phyloP scores from a whole-genome alignment of 2,888 invertebrate genomes.

The Athetis lepigone region DNA sequence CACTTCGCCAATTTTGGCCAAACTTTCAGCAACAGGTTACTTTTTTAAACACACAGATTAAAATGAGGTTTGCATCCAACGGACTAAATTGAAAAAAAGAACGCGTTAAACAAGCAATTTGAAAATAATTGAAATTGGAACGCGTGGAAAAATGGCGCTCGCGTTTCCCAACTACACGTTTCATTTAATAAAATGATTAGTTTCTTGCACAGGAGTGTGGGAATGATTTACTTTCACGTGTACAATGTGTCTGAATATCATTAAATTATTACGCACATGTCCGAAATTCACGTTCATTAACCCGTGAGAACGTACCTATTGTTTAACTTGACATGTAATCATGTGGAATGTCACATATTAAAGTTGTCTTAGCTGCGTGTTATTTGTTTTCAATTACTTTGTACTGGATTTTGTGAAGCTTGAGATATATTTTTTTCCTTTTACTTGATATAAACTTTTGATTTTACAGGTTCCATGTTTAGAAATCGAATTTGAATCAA shows the following conservation, averaged over 20 bases:
- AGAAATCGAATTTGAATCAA: neutral
- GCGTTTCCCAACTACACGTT: slow-evolving; percentile 61
- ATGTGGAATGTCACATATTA: slow-evolving; percentile 59
- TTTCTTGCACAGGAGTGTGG: slow-evolving; percentile 71
- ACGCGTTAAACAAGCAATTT: slow-evolving; percentile 53
- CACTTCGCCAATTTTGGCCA: slow-evolving; percentile 29
- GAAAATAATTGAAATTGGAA: slow-evolving; percentile 60
- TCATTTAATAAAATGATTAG: slow-evolving; percentile 71
- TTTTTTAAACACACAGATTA: slow-evolving; percentile 32
- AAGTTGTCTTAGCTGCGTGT: slow-evolving; percentile 41
- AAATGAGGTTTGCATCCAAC: slow-evolving; percentile 39
- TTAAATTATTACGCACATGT: slow-evolving; percentile 81
- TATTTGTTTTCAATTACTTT: slow-evolving; percentile 49
- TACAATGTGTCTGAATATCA: slow-evolving; percentile 82
- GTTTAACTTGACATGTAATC: slow-evolving; percentile 80
- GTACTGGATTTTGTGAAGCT: slow-evolving; percentile 11
- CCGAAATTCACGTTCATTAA: slow-evolving; percentile 85
- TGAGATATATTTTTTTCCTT: neutral
- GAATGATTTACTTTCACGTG: slow-evolving; percentile 78
- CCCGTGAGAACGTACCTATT: slow-evolving; percentile 87
- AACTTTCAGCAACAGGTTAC: slow-evolving; percentile 30
- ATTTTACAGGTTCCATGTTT: neutral
- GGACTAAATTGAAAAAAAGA: slow-evolving; percentile 42
- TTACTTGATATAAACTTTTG: neutral
- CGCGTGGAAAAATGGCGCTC: slow-evolving; percentile 60